Base-by-base conservation (phyloP, 1,140 invertebrate species). In the Procambarus clarkii region DNA sequence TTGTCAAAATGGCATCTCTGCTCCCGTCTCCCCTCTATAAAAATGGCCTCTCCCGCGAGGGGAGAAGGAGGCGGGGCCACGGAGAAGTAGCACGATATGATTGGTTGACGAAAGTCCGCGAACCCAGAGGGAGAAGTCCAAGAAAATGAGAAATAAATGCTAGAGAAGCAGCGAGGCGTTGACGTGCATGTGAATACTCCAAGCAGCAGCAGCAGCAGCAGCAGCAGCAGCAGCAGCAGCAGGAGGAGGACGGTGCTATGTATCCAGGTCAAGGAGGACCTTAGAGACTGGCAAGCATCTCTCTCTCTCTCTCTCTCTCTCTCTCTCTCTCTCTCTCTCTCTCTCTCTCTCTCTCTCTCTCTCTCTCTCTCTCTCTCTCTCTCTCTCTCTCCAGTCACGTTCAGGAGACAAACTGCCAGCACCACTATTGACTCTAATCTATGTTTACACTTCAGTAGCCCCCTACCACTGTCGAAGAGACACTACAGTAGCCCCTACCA, bases 1-100 rank as follows among this genome's bases (percentile, higher is more conserved):
- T 48, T 74, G 79, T 74, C 87, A 88, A 88, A 81, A 88, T 88
- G 87, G 87, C 87, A 88, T 88, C 79, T 82, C 79, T 88, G 13
- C 87, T 50, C 48, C 86, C 86, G 58, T 88, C 86, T 81, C 69
- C 34, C 86, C 86, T 79, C 77, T 58, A 44, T 88, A 79, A 69
- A 76, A 80, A 80, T 69, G 60, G 78, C 24, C 48, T 74, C 71
- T 50, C 80, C 79, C 78, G n/a, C 77, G 60, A 78, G 64, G 85
- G 74, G 76, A 76, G 60, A 21, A 50, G 74, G 48, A 45, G 85
- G 85, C 85, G 85, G 85, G 85, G 85, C 76, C 60, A 86, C 21
- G 74, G 71, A 44, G 74, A 78, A 86, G 78, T 60, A 86, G 45
- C 44, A 78, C 74, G n/a, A 58, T 86, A 86, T 86, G 74, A 86